These are phyloP conservation scores for Eumerus sabulonum DNA, from an alignment of 2,888 invertebrate genomes.

Conservation along the genomic window DNA sequence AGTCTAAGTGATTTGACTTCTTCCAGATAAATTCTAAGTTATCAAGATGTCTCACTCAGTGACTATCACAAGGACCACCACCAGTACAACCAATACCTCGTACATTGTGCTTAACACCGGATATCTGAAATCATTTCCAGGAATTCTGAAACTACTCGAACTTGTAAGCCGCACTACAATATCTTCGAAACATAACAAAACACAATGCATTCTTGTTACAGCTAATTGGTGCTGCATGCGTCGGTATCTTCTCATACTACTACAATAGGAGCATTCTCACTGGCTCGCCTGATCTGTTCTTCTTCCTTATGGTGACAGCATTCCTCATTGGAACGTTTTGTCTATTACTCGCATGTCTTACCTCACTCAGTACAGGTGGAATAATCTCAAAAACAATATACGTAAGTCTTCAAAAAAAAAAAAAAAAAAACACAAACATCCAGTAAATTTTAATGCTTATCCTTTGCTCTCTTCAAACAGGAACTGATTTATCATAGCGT, in stretches of 20 bases:
- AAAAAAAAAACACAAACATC: background rate
- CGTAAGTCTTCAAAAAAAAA: conserved; percentile 73
- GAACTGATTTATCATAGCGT: conserved; percentile 90
- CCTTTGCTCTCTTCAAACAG: conserved; percentile 80
- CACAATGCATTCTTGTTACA: conserved; percentile 74
- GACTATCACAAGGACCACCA: conserved; percentile 92
- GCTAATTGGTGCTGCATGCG: conserved; percentile 87
- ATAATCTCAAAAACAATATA: conserved; percentile 87
- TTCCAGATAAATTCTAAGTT: conserved; percentile 54
- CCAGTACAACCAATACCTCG: conserved; percentile 87
- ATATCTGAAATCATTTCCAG: conserved; percentile 88
- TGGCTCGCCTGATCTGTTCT: conserved; percentile 83
- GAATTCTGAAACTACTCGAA: conserved; percentile 89
- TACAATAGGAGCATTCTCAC: conserved; percentile 72
- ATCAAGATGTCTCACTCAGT: conserved; percentile 91
- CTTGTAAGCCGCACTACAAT: conserved; percentile 81
- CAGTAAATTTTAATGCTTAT: background rate
- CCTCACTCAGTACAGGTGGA: conserved; percentile 89
- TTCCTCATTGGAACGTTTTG: conserved; percentile 90
- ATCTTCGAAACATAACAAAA: background rate
- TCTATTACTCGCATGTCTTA: conserved; percentile 85
- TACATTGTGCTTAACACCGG: conserved; percentile 89
- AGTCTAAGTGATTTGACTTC: background rate
- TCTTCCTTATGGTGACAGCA: conserved; percentile 86
- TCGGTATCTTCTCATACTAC: conserved; percentile 85